These are phyloP conservation scores for Eupsittula cactorum DNA, from an alignment of 2,113 vertebrate genomes.

Conservation along the genomic window DNA sequence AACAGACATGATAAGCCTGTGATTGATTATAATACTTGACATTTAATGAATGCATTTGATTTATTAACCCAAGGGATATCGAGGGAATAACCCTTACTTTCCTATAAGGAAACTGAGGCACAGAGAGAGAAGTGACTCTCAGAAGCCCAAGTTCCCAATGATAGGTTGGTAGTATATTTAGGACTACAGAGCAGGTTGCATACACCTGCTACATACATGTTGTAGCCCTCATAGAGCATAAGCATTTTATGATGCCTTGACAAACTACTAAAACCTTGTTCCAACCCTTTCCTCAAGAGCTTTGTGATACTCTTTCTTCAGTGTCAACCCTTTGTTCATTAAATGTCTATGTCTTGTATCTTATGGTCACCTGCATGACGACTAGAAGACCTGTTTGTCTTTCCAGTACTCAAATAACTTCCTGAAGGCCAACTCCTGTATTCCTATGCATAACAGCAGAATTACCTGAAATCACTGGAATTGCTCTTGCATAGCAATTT, in stretches of 20 bases:
- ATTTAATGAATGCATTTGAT: not conserved
- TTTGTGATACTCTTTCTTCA: not conserved
- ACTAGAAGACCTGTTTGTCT: not conserved
- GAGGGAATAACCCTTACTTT: not conserved
- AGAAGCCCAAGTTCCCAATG: not conserved
- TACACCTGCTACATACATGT: accelerated
- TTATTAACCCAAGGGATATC: not conserved
- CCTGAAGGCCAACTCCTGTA: not conserved
- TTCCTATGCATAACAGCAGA: not conserved
- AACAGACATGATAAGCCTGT: not conserved
- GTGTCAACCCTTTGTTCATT: not conserved
- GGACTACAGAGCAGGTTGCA: not conserved
- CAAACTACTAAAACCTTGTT: not conserved
- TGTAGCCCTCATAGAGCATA: not conserved
- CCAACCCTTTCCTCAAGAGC: not conserved
- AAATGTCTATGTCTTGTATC: not conserved
- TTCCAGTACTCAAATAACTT: not conserved
- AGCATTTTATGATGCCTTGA: not conserved
- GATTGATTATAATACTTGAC: not conserved
- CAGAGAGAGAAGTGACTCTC: not conserved
- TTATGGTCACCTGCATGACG: not conserved
- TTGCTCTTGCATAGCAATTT: not conserved
- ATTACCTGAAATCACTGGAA: not conserved
- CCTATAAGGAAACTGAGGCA: not conserved
- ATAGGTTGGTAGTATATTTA: not conserved